Evolutionary conservation across 1,140 invertebrate species (phyloP), one percentile per base, ranked within the genome.

Genomic region (Heliconius hewitsoni): DNA sequence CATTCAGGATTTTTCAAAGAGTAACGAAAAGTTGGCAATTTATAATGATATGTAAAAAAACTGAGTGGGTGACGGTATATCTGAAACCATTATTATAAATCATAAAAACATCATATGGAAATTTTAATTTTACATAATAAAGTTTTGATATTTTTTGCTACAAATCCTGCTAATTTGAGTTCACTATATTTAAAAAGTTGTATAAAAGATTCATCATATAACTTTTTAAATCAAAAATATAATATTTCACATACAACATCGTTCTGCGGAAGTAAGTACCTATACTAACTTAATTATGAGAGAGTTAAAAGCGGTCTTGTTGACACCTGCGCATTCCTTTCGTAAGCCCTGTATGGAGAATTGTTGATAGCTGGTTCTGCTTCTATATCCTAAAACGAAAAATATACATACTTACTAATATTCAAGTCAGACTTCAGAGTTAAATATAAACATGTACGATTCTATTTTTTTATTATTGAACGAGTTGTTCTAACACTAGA

Each of bases 291-390:
- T 66, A 80, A 23, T 78, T 83, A 86, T 1, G 85, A 85, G 3
- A 86, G 70, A 18, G 85, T 86, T 57, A 86, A 74, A 1, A 86
- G 81, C 8, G 85, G 85, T 18, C 82, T 81, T 1, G 73, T 75
- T 5, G 85, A 77, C 23, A 81, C 66, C 16, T 82, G 78, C 1
- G 78, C 57, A 55, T 72, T 80, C 23, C 82, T 85, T 52, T 91
- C 90, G 19, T 93, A 88, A 0, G 82, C 90, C 50, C 86, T 82
- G 86, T 92, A 93, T 0, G 91, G 91, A 0, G 86, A 79, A 57
- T 83, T 79, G 55, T 83, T 81, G 70, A 83, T 78, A 16, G 83
- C 85, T 0, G 80, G 55, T 4, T 90, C 88, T 1, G 81, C 73
- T 18, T 92, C 88, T 1, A 80, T 71, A 23, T 93, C 90, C 90